phyloP scores from a whole-genome alignment of 2,113 vertebrate species.

The Pristiophorus japonicus region DNA sequence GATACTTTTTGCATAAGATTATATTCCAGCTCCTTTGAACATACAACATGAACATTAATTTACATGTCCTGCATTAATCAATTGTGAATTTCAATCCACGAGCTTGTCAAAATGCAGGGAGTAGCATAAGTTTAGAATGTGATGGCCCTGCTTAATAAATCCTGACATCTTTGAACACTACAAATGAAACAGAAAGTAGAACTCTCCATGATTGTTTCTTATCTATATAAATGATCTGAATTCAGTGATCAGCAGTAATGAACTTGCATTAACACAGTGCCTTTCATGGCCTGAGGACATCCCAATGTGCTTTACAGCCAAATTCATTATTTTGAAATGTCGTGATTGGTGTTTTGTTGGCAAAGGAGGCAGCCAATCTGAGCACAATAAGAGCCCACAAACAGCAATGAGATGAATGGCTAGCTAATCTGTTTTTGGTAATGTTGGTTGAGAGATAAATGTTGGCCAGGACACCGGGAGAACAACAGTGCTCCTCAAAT shows the following conservation, averaged over 20 bases:
- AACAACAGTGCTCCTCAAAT: background rate
- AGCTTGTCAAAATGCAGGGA: background rate
- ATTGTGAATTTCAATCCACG: background rate
- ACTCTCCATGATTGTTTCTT: background rate
- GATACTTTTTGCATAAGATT: background rate
- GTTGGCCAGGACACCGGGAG: background rate
- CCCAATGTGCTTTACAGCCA: background rate
- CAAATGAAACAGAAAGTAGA: background rate
- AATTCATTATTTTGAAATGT: background rate
- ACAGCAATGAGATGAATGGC: background rate
- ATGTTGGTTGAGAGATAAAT: background rate
- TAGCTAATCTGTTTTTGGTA: background rate
- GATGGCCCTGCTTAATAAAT: background rate
- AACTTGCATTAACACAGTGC: no score
- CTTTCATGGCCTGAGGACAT: no score
- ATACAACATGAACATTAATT: background rate
- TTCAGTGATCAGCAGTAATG: background rate
- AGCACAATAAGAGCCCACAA: background rate
- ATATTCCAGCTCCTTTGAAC: background rate
- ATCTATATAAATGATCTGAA: background rate
- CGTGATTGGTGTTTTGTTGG: background rate
- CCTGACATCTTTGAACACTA: background rate
- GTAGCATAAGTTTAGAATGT: background rate
- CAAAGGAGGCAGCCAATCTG: background rate
- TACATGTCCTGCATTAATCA: background rate